These are phyloP conservation scores for Lophochroa leadbeateri DNA, from an alignment of 2,113 vertebrate genomes.

Conservation along the genomic window DNA sequence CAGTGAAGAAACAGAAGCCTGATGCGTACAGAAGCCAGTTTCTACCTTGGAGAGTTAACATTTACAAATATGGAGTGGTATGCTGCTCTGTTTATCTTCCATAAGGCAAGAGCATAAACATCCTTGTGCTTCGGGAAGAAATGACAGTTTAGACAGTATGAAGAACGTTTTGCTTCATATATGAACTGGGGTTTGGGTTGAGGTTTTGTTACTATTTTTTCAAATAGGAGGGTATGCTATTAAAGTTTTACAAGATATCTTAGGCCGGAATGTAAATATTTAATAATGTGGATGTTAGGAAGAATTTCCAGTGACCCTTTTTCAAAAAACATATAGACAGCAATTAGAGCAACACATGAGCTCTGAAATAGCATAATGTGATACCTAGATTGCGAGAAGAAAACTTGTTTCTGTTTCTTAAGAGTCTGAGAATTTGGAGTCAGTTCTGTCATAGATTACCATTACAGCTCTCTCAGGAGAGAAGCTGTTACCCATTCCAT, in stretches of 20 bases:
- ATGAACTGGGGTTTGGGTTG: background rate
- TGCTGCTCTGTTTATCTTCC: conserved; percentile 69
- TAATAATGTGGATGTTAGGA: background rate
- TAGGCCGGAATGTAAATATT: background rate
- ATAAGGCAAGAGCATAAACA: conserved; percentile 70
- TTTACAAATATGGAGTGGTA: conserved; percentile 90
- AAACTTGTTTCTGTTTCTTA: background rate
- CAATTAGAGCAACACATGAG: background rate
- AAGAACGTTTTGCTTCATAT: background rate
- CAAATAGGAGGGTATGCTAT: background rate
- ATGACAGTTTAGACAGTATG: background rate
- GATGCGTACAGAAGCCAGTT: background rate
- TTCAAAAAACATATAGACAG: background rate
- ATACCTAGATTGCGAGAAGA: background rate
- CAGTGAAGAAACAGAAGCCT: background rate
- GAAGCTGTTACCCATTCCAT: background rate
- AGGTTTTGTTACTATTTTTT: background rate
- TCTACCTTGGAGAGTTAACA: conserved; percentile 44
- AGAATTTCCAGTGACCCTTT: background rate
- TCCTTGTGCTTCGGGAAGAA: conserved; percentile 57
- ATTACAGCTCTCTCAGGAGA: background rate
- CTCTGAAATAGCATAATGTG: background rate
- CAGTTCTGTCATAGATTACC: background rate
- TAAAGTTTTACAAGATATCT: background rate
- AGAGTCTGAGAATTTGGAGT: background rate